These are phyloP conservation scores for Torymus aiolomorphi DNA, from an alignment of 2,888 invertebrate genomes.

Conservation along the genomic window DNA sequence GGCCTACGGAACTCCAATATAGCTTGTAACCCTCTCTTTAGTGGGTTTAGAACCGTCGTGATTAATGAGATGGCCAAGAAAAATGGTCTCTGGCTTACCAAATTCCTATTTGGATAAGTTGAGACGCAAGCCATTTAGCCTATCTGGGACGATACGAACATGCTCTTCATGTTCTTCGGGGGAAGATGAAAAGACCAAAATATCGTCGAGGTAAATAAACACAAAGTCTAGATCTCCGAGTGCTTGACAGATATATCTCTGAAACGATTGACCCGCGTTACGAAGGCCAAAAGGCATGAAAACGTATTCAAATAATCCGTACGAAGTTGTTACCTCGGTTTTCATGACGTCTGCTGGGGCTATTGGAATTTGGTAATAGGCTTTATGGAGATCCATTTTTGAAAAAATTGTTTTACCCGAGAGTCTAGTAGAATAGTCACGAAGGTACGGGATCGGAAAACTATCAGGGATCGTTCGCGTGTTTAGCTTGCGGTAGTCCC, in stretches of 20 bases:
- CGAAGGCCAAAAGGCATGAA: too few species aligned
- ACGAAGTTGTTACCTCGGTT: slow-evolving; percentile 65
- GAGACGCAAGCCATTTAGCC: slow-evolving; percentile 50
- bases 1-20: slow-evolving; percentile 63
- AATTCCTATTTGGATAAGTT: slow-evolving; percentile 65
- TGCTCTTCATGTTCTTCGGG: slow-evolving; percentile 28
- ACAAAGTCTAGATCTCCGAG: slow-evolving; percentile 8
- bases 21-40: slow-evolving; percentile 65
- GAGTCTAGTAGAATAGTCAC: slow-evolving; percentile 39
- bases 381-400: too few species aligned
- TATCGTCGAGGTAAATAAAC: slow-evolving; percentile 18
- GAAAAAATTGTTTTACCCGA: slow-evolving; percentile 59
- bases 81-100: slow-evolving; percentile 58
- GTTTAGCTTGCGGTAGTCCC: too few species aligned
- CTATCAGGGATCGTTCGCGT: not conserved
- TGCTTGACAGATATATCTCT: too few species aligned
- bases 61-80: slow-evolving; percentile 64
- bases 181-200: too few species aligned
- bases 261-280: too few species aligned
- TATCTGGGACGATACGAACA: slow-evolving; percentile 47
- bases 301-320: slow-evolving; percentile 68
- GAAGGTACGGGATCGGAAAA: not conserved
- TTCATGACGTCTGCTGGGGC: slow-evolving; percentile 63
- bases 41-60: slow-evolving; percentile 65
- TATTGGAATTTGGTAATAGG: too few species aligned